Base-by-base conservation (phyloP, 2,888 invertebrate genomes). In the Mesoligia furuncula region DNA sequence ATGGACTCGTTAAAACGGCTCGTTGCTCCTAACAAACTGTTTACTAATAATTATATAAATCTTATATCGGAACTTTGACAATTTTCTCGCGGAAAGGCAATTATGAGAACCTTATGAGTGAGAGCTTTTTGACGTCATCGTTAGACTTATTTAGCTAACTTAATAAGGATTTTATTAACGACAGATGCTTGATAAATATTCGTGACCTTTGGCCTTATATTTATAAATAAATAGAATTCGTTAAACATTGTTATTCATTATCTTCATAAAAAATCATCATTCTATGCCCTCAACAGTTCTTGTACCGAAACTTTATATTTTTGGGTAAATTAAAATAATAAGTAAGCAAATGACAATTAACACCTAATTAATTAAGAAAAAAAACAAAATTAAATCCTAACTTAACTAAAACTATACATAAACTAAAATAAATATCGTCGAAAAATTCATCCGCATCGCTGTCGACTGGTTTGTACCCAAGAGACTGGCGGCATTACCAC, bases 1-100 rank as follows among this genome's bases (percentile, higher is more conserved):
- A 90, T 89, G 86, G 88, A 89, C 88, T 90, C 84, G 86, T 90
- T 90, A 89, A 87, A 85, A 85, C 81, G 85, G 65, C 72, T 83
- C 84, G 81, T 73, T 87, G 82, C 80, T 78, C 70, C 65, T 74
- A 80, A 79, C 74, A 85, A 89, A 85, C 83, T 84, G 82, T 84
- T 87, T 85, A 77, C 77, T 88, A 85, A 75, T 84, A 80, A 57
- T 78, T 51, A 75, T 80, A 80, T 85, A 86, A 82, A 77, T 81
- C 65, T 81, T 79, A 72, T 51, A 75, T 72, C 68, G 77, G 71
- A 72, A 80, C 78, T 75, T 79, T 81, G 75, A 42, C 68, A 77
- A 81, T 81, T 79, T 77, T 65, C 69, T 57, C 69, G 45, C 11
- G 68, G 61, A 73, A 79, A 83, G 39, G 74, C 59, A 84, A 79